These are phyloP conservation scores for Ceratosolen solmsi DNA, from an alignment of 1,140 invertebrate genomes.

Conservation along the genomic window DNA sequence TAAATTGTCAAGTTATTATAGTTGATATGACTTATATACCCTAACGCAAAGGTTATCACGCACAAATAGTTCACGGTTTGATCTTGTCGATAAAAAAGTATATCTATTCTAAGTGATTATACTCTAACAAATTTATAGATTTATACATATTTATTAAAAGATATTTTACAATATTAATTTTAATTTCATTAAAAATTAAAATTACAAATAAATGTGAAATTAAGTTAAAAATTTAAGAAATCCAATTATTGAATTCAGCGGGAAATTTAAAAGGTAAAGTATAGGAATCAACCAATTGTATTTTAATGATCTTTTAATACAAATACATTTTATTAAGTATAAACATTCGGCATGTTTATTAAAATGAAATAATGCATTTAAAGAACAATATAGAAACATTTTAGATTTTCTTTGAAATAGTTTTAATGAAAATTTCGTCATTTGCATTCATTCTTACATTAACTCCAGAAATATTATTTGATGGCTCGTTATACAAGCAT, in stretches of 20 bases:
- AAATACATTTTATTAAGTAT: constrained; percentile 49
- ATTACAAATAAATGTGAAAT: too few relatives aligned
- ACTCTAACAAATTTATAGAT: too few relatives aligned
- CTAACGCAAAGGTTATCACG: too few relatives aligned
- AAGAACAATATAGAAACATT: constrained; percentile 51
- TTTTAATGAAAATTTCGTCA: constrained; percentile 46
- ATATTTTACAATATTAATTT: too few relatives aligned
- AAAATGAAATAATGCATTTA: constrained; percentile 52
- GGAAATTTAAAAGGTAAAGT: constrained; percentile 26
- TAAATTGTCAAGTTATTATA: too few relatives aligned
- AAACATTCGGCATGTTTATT: constrained; percentile 54
- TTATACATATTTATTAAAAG: too few relatives aligned
- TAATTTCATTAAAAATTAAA: too few relatives aligned
- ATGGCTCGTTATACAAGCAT: constrained; percentile 52
- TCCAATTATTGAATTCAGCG: background rate
- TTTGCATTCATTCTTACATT: constrained; percentile 46
- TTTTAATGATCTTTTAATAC: constrained; percentile 36
- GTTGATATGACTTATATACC: too few relatives aligned
- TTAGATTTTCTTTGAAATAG: constrained; percentile 47
- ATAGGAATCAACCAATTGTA: constrained; percentile 24
- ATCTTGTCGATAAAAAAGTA: too few relatives aligned
- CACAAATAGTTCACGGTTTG: too few relatives aligned
- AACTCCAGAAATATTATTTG: constrained; percentile 48
- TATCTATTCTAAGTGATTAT: too few relatives aligned
- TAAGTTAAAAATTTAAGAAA: too few relatives aligned